Base-by-base conservation (phyloP, 2,888 invertebrate genomes). In the Acrocera orbiculus region DNA sequence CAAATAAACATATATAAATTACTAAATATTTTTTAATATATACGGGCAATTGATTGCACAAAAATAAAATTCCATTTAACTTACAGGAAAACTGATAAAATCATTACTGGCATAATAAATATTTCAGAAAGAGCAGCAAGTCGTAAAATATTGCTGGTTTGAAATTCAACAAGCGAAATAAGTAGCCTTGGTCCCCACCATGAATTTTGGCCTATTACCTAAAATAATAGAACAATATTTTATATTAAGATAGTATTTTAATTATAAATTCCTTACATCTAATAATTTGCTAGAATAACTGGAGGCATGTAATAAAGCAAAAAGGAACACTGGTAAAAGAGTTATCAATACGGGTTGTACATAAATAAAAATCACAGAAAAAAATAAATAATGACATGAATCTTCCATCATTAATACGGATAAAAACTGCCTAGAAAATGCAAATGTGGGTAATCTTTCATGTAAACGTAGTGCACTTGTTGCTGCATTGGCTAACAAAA, bases 321-420 rank as follows among this genome's bases (percentile, higher is more conserved):
- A 98, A 43, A 96, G 64, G 47, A 86, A 74, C 38, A 95, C 73
- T 5, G 98, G 98, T 39, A 86, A 66, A 46, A 96, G 62, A 14
- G 86, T 86, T 69, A 95, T 67, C 44, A 90, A 75, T 33, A 89
- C 76, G 16, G 96, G 92, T 36, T 78, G 67, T 22, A 81, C 80
- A 58, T 83, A 89, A 50, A 95, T 70, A 61, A 98, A 98, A 52
- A 96, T 86, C 46, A 93, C 64, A 28, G 92, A 87, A 62, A 82
- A 98, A 64, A 96, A 77, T 43, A 98, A 67, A 54, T 98, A 98
- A 58, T 98, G 98, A 42, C 87, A 92, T 47, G 92, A 90, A 62
- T 87, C 87, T 60, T 98, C 96, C 16, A 78, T 58, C 48, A 89
- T 67, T 45, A 96, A 64, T 32, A 70, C 63, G 6, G 73, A 69